Conservation (phyloP, 2,888 invertebrate genomes). For the Eledona agricola region DNA sequence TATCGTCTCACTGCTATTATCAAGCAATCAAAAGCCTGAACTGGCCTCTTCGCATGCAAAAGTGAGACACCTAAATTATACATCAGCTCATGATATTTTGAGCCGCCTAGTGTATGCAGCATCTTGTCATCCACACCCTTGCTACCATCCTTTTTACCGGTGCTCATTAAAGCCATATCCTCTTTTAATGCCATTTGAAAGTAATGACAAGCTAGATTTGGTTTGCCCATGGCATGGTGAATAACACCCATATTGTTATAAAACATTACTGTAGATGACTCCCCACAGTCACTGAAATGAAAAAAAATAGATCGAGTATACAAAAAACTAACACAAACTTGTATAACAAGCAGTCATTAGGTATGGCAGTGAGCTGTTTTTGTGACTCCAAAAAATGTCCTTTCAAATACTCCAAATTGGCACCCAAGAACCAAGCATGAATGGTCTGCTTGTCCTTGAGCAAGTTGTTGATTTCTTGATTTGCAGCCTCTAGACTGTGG, state of each 20-base stretch:
- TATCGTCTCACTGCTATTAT: slow-evolving; percentile 86
- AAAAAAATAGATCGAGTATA: slow-evolving; percentile 20
- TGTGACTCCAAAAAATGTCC: slow-evolving; percentile 72
- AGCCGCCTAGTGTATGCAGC: slow-evolving; percentile 70
- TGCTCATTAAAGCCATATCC: slow-evolving; percentile 65
- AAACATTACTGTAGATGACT: slow-evolving; percentile 71
- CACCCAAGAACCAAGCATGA: slow-evolving; percentile 68
- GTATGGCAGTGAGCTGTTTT: slow-evolving; percentile 66
- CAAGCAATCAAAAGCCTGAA: slow-evolving; percentile 90
- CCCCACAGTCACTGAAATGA: slow-evolving; percentile 66
- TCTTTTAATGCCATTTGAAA: slow-evolving; percentile 81
- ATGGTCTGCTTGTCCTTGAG: slow-evolving; percentile 57
- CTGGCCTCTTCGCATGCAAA: slow-evolving; percentile 80
- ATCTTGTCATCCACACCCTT: slow-evolving; percentile 62
- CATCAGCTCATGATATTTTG: slow-evolving; percentile 72
- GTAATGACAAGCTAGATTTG: slow-evolving; percentile 80
- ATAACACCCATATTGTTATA: slow-evolving; percentile 86
- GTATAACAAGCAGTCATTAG: slow-evolving; percentile 61
- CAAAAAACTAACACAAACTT: slow-evolving; percentile 57
- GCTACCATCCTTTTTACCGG: slow-evolving; percentile 53
- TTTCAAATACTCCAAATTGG: slow-evolving; percentile 71
- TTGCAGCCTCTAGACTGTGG: slow-evolving; percentile 63
- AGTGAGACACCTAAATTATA: slow-evolving; percentile 87
- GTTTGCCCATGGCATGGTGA: slow-evolving; percentile 82
- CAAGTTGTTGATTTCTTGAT: slow-evolving; percentile 45